Evolutionary conservation across 2,113 vertebrate species (phyloP), one percentile per base, ranked within the genome.

Genomic region (Halcyon malimbica): DNA sequence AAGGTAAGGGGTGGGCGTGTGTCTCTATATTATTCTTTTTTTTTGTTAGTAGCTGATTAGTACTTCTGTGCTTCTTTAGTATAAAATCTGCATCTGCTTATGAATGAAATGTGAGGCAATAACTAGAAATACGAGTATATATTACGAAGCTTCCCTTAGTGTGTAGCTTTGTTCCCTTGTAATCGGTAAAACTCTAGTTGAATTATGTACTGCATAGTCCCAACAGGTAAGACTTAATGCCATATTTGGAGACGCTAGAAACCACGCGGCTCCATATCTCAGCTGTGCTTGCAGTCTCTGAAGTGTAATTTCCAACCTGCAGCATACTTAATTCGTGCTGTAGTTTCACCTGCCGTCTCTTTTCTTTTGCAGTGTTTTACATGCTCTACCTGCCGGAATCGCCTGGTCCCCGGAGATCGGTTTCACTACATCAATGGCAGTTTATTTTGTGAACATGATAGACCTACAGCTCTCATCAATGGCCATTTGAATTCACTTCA

Each of bases 341-440:
- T 91, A 90, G 95, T 97, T 97, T 98, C 96, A 98, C 90, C 86
- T 63, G 81, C 79, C 90, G 89, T 96, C 71, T 97, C 97, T 93
- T 93, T 87, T 70, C 87, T 83, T 93, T 97, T 74, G 23, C 98
- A 99, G 99, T 99, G 99, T 99, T 99, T 99, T 98, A 99, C 99
- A 62, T 99, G 99, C 98, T 99, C 99, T 98, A 99, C 99, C 98
- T 99, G 99, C 99, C 99, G 99, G 99, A 99, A 99, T 98, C 99
- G 99, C 97, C 99, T 99, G 95, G 99, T 99, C 98, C 99, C 99
- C 0, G 99, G 99, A 94, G 99, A 99, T 97, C 98, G 99, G 98
- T 99, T 99, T 98, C 99, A 99, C 99, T 99, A 99, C 98, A 99
- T 99, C 99, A 99, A 99, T 98, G 99, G 99, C 99, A 99, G 99